phyloP scores from a whole-genome alignment of 2,888 invertebrate genomes.

The Axea sp. region DNA sequence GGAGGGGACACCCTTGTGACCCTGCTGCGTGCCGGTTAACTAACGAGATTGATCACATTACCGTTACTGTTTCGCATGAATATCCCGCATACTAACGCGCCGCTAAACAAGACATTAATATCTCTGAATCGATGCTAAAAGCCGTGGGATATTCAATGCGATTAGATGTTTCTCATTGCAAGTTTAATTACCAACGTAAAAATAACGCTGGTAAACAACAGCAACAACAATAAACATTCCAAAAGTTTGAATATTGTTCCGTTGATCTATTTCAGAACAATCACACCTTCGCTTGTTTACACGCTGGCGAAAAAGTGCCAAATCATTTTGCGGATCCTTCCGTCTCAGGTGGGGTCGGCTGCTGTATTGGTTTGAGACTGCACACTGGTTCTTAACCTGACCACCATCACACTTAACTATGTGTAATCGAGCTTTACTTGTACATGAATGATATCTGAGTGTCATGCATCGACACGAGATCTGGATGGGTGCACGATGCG shows the following conservation, averaged over 20 bases:
- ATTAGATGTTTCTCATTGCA: too few species aligned
- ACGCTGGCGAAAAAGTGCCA: not conserved
- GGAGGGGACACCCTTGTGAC: too few species aligned
- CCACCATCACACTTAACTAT: constrained; percentile 15
- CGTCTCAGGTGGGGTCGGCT: too few species aligned
- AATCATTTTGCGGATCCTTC: too few species aligned
- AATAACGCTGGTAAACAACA: not conserved
- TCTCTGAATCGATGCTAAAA: constrained; percentile 28
- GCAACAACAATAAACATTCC: too few species aligned
- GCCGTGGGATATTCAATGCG: constrained; percentile 18
- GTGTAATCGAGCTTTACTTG: constrained; percentile 32
- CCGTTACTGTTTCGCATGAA: constrained; percentile 40
- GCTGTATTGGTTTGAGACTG: not conserved
- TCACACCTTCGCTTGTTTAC: too few species aligned
- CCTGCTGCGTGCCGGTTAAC: constrained; percentile 33
- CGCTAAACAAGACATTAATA: constrained; percentile 24
- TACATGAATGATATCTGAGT: constrained; percentile 35
- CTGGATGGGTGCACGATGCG: constrained; percentile 16
- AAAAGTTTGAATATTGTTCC: too few species aligned
- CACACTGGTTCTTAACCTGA: constrained; percentile 9
- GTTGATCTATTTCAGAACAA: too few species aligned
- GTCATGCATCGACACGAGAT: constrained; percentile 36
- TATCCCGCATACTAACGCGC: not conserved
- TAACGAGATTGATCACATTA: constrained; percentile 55
- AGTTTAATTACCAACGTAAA: too few species aligned